These are phyloP conservation scores for Gasterosteus nipponicus DNA, from an alignment of 2,113 vertebrate species.

Conservation along the genomic window DNA sequence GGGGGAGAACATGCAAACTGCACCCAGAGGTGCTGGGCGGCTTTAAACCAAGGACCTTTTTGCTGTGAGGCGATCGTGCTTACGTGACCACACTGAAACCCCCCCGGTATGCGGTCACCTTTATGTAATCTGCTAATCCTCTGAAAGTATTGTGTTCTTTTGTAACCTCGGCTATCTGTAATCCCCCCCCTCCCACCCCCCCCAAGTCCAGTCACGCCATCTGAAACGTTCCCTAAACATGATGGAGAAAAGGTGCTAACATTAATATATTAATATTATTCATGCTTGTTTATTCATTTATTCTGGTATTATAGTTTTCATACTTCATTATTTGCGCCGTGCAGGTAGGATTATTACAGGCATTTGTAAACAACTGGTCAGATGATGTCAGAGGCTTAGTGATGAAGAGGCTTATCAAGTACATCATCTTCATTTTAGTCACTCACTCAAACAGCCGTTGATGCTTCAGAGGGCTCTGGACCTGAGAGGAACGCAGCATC, in stretches of 20 bases:
- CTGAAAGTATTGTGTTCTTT: slow-evolving; percentile 41
- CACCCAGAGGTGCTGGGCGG: too few species aligned
- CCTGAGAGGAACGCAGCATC: background rate
- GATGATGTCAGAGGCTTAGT: slow-evolving; percentile 72
- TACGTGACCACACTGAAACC: too few species aligned
- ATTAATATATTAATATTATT: background rate
- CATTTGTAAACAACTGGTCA: slow-evolving; percentile 55
- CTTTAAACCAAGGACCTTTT: too few species aligned
- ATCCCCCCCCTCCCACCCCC: slow-evolving; percentile 47
- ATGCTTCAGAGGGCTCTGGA: slow-evolving; percentile 8
- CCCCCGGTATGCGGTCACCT: slow-evolving; percentile 1
- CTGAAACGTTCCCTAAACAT: background rate
- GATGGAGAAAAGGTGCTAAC: background rate
- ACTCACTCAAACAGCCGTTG: slow-evolving; percentile 26
- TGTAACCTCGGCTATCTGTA: slow-evolving; percentile 68
- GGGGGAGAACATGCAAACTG: too few species aligned
- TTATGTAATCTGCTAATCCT: slow-evolving; percentile 73
- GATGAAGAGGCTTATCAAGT: slow-evolving; percentile 61
- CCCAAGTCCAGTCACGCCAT: background rate
- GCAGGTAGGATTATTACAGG: slow-evolving; percentile 4
- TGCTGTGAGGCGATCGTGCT: too few species aligned
- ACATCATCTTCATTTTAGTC: slow-evolving; percentile 22
- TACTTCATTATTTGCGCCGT: background rate
- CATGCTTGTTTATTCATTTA: background rate
- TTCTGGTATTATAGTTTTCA: background rate